Evolutionary conservation across 1,140 invertebrate species (phyloP), one percentile per base, ranked within the genome.

Genomic region (Drosophila pseudoobscura): DNA sequence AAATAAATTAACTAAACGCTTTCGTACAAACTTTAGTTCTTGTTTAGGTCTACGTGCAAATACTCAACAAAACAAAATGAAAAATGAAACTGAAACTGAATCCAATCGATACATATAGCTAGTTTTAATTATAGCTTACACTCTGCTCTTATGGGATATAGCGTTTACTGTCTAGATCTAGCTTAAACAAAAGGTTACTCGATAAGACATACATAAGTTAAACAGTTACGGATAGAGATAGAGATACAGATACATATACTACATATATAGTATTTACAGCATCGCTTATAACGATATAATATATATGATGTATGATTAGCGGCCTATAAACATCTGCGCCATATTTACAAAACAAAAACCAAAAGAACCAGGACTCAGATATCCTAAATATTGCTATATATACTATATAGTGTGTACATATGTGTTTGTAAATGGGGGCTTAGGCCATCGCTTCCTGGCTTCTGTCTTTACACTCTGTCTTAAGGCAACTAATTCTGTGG

Each of bases 1-100:
- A 78, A 85, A 85, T 82, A 87, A 87, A 85, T 78, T 87, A 78
- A 79, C 75, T 88, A 88, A 87, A 83, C 65, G 71, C 75, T 88
- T 79, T 78, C 83, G 44, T 61, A 78, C 46, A 82, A 87, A 85
- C 73, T 87, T 64, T 87, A 85, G 75, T 76, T 72, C 55, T 82
- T 66, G 45, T 78, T 13, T 53, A 39, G 60, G 53, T 74, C 71
- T 73, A 59, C 58, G 51, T 47, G 61, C 54, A 66, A 66, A 69
- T 76, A 50, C 29, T 51, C 47, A 76, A 60, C 66, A 56, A 75
- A 76, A 59, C 58, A 75, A 57, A 65, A 56, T 29, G 35, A 29
- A 13, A 15, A 46, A 15, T 26, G 15, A 44, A 15, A 29, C 11
- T 39, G 11, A 69, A 63, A 49, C 63, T 50, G 52, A 69, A 46